Base-by-base conservation (phyloP, 1,140 invertebrate species). In the Drosophila ananassae region DNA sequence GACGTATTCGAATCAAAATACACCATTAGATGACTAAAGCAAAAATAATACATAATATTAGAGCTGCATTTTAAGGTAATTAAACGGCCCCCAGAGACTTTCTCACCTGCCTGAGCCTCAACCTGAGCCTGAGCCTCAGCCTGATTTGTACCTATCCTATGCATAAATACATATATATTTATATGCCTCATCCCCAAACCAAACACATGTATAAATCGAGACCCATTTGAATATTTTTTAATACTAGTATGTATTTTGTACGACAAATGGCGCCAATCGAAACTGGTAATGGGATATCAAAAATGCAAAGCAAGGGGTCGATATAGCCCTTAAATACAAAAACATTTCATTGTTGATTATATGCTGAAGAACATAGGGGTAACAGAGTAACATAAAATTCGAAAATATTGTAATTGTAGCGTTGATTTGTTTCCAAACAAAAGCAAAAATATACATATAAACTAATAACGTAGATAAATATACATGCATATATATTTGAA, bases 91-190 rank as follows among this genome's bases (percentile, higher is more conserved):
- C 79, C 64, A 89, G 82, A 87, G 82, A 87, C 83, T 87, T 82
- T 87, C 75, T 89, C 59, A 73, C 63, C 75, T 56, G 82, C 44
- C 72, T 74, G 83, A 87, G 79, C 25, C 25, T 28, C 25, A 28
- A 6, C 84, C 83, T 74, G 83, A 87, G 79, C 17, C 17, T 17
- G 17, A 17, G 17, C 17, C 17, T 17, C 0, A 17, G 17, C 84
- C 83, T 87, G 78, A 87, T 87, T 89, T 87, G 83, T 89, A 87
- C 83, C 83, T 89, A 77, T 83, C 83, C 82, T 89, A 83, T 69
- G 83, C 83, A 83, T 89, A 87, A 79, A 73, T 77, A 77, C 52
- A 56, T 76, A 75, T 51, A 51, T 61, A 73, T 61, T 54, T 41
- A 61, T 32, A 73, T 13, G n/a, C 17, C 41, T n/a, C 39, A 13